Conservation (phyloP, 2,888 invertebrate genomes). For the Oscheius myriophilus region DNA sequence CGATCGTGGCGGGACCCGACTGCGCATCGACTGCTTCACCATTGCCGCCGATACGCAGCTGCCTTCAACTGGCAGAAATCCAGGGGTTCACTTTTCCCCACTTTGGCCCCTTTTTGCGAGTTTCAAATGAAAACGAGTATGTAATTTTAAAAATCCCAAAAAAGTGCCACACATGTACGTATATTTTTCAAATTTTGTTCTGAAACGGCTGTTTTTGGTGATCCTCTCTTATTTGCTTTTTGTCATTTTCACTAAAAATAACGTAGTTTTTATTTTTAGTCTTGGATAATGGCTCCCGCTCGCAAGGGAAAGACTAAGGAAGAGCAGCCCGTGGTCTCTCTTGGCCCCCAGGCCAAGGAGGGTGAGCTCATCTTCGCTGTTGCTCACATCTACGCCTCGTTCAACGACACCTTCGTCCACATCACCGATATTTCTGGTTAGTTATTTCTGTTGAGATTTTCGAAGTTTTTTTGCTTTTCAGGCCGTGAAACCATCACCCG, state of each 20-base stretch:
- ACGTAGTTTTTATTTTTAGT: conserved; percentile 36
- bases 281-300: conserved; percentile 81
- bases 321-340: conserved; percentile 92
- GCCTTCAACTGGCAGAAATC: conserved; percentile 2
- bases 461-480: conserved; percentile 24
- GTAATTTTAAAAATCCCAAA: no score
- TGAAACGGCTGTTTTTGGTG: neutral
- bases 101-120: no score
- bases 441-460: conserved; percentile 69
- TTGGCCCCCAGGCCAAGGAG: conserved; percentile 75
- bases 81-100: no score
- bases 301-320: conserved; percentile 95
- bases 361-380: conserved; percentile 98
- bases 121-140: no score
- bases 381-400: conserved; percentile 98
- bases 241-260: neutral
- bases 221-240: neutral
- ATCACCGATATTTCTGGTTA: conserved; percentile 97
- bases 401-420: conserved; percentile 99
- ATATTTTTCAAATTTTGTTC: no score
- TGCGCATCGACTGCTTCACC: conserved; percentile 12
- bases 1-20: conserved; percentile 12
- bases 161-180: no score
- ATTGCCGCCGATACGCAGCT: conserved; percentile 7
- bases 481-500: conserved; percentile 77